Percentiles rank a stretch among this genome's conserved stretches.
Conservation (phyloP, 2,113 vertebrate species). For the Hiodon alosoides region DNA sequence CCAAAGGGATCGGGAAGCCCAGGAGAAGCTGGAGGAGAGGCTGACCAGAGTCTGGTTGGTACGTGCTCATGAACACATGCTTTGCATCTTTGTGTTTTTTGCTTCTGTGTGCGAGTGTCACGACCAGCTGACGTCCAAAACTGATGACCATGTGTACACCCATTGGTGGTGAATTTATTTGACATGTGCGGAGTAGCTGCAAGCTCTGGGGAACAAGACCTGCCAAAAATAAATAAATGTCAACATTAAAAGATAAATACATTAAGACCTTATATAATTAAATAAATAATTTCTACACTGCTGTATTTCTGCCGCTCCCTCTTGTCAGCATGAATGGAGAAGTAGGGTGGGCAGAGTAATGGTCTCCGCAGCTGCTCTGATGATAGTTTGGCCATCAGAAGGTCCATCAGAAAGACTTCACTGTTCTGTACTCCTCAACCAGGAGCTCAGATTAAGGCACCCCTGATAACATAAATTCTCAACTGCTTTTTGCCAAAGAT, state of each 20-base stretch:
- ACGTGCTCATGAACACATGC: constrained; percentile 37
- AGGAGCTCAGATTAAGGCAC: neutral
- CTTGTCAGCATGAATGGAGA: neutral
- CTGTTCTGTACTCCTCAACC: neutral
- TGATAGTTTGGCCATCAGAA: neutral
- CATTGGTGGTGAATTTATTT: too few relatives aligned
- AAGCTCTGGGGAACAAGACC: too few relatives aligned
- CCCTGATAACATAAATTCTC: neutral
- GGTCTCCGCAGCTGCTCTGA: neutral
- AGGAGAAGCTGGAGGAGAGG: constrained; percentile 83
- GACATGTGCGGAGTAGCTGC: too few relatives aligned
- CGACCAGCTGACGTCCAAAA: neutral
- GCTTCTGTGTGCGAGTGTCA: neutral
- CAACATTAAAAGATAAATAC: neutral
- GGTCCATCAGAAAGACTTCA: neutral
- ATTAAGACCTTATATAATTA: neutral
- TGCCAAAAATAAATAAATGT: too few relatives aligned
- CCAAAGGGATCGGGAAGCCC: constrained; percentile 82
- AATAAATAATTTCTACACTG: too few relatives aligned
- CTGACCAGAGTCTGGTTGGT: constrained; percentile 86
- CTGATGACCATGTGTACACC: neutral
- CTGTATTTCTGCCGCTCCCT: too few relatives aligned
- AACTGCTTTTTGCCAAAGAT: neutral
- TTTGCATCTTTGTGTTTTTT: neutral
- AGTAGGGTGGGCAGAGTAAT: neutral